A percentile compares a stretch with the other conserved stretches of the same genome.
These are phyloP conservation scores for Amphipyra tragopoginis DNA, from an alignment of 2,888 invertebrate genomes.

Conservation along the genomic window DNA sequence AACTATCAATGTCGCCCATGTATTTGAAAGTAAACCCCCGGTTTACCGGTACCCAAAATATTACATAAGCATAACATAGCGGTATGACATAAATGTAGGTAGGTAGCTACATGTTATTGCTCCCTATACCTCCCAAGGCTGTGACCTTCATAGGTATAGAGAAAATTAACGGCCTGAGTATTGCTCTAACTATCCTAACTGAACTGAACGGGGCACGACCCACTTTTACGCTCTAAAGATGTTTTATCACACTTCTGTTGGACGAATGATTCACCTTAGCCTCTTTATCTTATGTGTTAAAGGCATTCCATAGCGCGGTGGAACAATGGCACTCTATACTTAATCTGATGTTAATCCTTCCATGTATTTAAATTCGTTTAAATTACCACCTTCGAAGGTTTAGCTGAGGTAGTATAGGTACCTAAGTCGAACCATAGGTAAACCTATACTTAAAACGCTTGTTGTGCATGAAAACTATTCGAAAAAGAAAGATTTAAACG, in stretches of 20 bases:
- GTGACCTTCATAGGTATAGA: slow-evolving; percentile 56
- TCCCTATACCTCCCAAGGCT: slow-evolving; percentile 38
- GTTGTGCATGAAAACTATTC: neutral
- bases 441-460: no score
- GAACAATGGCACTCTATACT: slow-evolving; percentile 48
- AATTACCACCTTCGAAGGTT: slow-evolving; percentile 45
- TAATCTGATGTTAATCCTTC: slow-evolving; percentile 42
- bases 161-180: slow-evolving; percentile 56
- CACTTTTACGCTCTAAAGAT: slow-evolving; percentile 67
- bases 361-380: slow-evolving; percentile 28
- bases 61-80: neutral
- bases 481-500: slow-evolving; percentile 10
- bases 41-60: no score
- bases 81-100: neutral
- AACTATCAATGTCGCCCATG: no score
- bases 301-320: slow-evolving; percentile 51
- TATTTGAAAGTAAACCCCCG: no score
- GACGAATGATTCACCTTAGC: slow-evolving; percentile 71
- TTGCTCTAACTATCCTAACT: slow-evolving; percentile 60
- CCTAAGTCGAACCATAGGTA: neutral
- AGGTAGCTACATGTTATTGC: neutral
- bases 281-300: slow-evolving; percentile 66
- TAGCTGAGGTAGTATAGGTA: neutral
- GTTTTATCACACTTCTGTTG: slow-evolving; percentile 73
- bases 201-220: slow-evolving; percentile 66